Evolutionary conservation across 2,113 vertebrate species (phyloP), one percentile per base, ranked within the genome.

Genomic region (Catagonus wagneri): DNA sequence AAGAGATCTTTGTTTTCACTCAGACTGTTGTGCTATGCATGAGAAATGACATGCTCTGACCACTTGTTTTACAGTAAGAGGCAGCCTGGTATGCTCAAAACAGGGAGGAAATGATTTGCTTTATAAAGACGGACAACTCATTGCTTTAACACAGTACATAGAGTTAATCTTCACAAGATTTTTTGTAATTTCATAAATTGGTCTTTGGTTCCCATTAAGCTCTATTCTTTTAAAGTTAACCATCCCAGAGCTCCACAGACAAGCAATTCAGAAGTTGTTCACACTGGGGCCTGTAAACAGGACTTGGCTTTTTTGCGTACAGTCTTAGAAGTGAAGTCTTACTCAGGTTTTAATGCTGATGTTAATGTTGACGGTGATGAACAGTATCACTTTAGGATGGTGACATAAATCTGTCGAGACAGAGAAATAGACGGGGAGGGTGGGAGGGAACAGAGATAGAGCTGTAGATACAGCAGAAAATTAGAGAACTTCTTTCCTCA

Each of bases 1-100:
- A 91, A 89, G 54, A 74, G 58, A 75, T 85, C 88, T 89, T 74
- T 92, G 76, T 94, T 95, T 95, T 94, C 78, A 89, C 80, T 83
- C 34, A 89, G 68, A 52, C 25, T 76, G 23, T 69, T 58, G 65
- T 66, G 19, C 58, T 58, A 15, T 86, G 76, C 52, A 58, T 86
- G 66, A 93, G 79, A 94, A 91, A 89, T 74, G 52, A 27, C 4
- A 63, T 25, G 32, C 20, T 52, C 63, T 61, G 83, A 63, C 39
- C 61, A 93, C 74, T 85, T 75, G 83, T 58, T 89, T 92, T 93
- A 89, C 13, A 66, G 66, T 85, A 89, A 90, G 65, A 75, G 34
- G 15, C 44, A 75, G n/a, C 25, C 80, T 89, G 17, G 1, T 15
- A 20, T 11, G 39, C 65, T 81, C 39, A 68, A 66, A 88, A 44